Conservation (phyloP, 2,888 invertebrate species). For the Zonitis immaculata region DNA sequence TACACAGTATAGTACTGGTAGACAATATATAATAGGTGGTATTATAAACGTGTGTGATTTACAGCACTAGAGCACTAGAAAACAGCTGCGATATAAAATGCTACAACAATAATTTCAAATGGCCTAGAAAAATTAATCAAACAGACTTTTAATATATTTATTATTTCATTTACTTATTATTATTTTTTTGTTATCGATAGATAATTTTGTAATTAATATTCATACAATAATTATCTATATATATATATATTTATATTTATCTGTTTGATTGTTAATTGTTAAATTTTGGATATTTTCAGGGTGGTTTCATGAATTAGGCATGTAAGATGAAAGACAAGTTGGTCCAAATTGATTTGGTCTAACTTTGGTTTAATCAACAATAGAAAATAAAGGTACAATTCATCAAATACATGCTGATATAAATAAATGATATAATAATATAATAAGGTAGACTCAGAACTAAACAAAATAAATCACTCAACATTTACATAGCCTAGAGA, state of each 20-base stretch:
- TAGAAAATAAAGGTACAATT: constrained; percentile 51
- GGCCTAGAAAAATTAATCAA: constrained; percentile 12
- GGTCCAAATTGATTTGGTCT: constrained; percentile 41
- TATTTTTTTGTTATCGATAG: too few relatives aligned
- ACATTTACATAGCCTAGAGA: constrained; percentile 45
- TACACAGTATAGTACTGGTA: constrained; percentile 37
- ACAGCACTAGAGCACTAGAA: constrained; percentile 37
- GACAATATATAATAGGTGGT: constrained; percentile 40
- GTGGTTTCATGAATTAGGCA: constrained; percentile 20
- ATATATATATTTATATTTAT: background rate
- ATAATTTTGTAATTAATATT: too few relatives aligned
- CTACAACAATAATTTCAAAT: constrained; percentile 21
- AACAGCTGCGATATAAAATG: constrained; percentile 31
- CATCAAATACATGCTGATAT: constrained; percentile 46
- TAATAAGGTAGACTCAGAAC: constrained; percentile 42
- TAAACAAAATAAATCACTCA: constrained; percentile 45
- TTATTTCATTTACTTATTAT: too few relatives aligned
- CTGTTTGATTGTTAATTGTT: background rate
- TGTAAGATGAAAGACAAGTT: constrained; percentile 36
- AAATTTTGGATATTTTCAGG: background rate
- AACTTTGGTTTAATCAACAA: constrained; percentile 51
- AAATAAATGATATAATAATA: constrained; percentile 43
- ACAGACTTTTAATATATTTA: too few relatives aligned
- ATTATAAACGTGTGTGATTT: constrained; percentile 30
- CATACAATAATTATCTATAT: too few relatives aligned